Base-by-base conservation (phyloP, 2,113 vertebrate genomes). In the Corvus hawaiiensis region DNA sequence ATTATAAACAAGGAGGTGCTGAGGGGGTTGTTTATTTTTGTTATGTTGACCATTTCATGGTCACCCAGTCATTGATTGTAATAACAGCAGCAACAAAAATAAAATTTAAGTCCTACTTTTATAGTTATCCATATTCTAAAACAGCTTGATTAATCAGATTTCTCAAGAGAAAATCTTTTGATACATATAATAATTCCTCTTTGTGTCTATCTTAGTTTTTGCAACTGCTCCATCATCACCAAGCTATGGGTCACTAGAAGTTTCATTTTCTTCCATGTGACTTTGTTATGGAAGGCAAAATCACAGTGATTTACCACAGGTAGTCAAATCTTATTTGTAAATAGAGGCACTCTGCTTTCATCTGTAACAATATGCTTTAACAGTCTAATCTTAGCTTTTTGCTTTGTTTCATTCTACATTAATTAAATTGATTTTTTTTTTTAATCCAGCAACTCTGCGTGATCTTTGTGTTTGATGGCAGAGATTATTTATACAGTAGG, bases 381-480 rank as follows among this genome's bases (percentile, higher is more conserved):
- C 17, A 91, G 64, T 49, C 58, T 83, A 69, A 85, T 79, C 46
- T 91, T 91, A 41, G 6, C 41, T 68, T 91, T 94, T 72, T 90
- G 74, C 37, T 94, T 91, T 82, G 44, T 72, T 95, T 95, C 87
- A 94, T 90, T 94, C 90, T 85, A 37, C 75, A 91, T 88, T 85
- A 94, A 89, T 94, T 82, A 32, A 61, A 85, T 61, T 68, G 77
- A 64, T 84, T 61, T 76, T 69, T 39, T 95, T 86, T 23, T 52
- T 37, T 37, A 93, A 91, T 94, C 62, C 54, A 64, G 32, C 72
- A 91, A 72, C 52, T 79, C 63, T 68, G 44, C 41, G 39, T 73
- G 62, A 90, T 91, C 33, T 91, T 73, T 68, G 37, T 89, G 80
- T 82, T 89, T 93, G 90, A 93, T 93, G 78, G 52, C 54, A 79